Evolutionary conservation across 2,797 vertebrate species (phyloP).

Genomic region (Naso thynnoides): DNA sequence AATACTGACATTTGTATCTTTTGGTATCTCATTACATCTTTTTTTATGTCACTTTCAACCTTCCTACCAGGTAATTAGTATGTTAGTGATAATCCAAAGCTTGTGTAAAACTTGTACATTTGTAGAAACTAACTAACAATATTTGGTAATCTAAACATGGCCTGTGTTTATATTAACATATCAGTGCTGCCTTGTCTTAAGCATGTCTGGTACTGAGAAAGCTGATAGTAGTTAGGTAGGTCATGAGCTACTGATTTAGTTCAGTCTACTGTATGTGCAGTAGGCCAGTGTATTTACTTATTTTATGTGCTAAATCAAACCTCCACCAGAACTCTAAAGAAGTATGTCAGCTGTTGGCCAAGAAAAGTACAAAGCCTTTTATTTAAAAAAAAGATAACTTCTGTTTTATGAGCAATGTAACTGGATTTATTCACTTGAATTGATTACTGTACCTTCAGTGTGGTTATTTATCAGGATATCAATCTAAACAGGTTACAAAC

Average conservation of each 20-base stretch:
- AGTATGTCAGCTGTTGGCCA: not conserved
- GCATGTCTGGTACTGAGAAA: not conserved
- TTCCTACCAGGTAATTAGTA: not conserved
- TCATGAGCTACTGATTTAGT: not conserved
- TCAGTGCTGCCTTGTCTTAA: not conserved
- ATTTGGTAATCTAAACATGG: not conserved
- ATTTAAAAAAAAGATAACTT: not conserved
- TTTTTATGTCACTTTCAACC: too few relatives aligned
- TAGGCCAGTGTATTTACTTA: too few relatives aligned
- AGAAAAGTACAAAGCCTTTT: not conserved
- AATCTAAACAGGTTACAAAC: conserved; percentile 41
- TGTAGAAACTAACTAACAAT: not conserved
- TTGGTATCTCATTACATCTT: too few relatives aligned
- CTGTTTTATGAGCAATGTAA: not conserved
- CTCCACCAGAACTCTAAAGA: not conserved
- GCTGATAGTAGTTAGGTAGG: not conserved
- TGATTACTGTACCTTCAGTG: not conserved
- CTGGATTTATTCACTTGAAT: not conserved
- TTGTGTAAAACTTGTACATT: too few relatives aligned
- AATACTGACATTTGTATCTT: not conserved
- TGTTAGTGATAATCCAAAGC: not conserved
- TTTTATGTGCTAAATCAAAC: not conserved
- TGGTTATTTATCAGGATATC: not conserved
- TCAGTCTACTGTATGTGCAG: not conserved
- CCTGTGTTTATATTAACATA: conserved; percentile 3